Evolutionary conservation across 2,797 vertebrate genomes (phyloP), one percentile per base, ranked within the genome.

Genomic region (Bufotes viridis): DNA sequence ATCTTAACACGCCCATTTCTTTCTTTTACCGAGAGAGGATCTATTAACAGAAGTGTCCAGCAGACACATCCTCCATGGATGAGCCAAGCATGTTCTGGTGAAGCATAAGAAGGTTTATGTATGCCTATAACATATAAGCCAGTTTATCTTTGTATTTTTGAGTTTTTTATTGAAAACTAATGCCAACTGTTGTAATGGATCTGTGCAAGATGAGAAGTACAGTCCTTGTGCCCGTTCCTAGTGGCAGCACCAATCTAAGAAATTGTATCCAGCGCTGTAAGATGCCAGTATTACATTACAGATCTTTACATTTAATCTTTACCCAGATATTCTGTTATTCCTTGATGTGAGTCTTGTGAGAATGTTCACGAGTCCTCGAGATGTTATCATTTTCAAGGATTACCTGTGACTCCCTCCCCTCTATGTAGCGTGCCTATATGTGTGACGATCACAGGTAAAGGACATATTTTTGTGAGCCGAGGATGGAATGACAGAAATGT

Each of bases 401-500:
- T 42, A 18, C 55, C 53, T n/a, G 29, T 42, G 7, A 42, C 20
- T 26, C 67, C 81, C 49, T 72, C 3, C 12, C 67, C 53, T 58
- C 11, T 69, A 84, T 84, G 20, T 74, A 70, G 65, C 29, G 55
- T 84, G 82, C 42, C 76, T 34, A 42, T 63, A 61, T 88, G 26
- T 53, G 55, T 60, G 53, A 58, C n/a, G 70, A 72, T 88, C 82
- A 85, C 81, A 87, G 70, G 82, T 88, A 81, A 29, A 58, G 34
- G 74, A 49, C 53, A 61, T 55, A 78, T 63, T 87, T 88, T 82
- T 81, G 60, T 86, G 72, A 88, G 83, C 26, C 81, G 22, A 22
- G 8, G 29, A 17, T 78, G 79, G 84, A 89, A 89, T 89, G 88
- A 89, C 79, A 86, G 79, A 74, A 86, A 89, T 89, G 88, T 89